These are phyloP conservation scores for Callipepla californica DNA, from an alignment of 2,113 vertebrate genomes.

Conservation along the genomic window DNA sequence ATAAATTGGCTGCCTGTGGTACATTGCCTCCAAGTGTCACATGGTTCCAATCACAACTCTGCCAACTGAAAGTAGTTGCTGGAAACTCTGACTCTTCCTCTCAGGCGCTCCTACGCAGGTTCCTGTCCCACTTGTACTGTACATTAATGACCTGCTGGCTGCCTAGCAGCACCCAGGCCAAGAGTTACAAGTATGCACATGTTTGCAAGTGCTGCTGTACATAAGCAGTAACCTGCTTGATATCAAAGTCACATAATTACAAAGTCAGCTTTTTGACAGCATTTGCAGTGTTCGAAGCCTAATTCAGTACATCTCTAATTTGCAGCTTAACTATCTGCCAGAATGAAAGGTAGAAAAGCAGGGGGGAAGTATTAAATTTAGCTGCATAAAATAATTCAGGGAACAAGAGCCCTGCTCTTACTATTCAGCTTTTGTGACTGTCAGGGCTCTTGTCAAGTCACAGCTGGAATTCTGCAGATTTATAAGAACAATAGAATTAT, in stretches of 20 bases:
- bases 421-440: conserved; percentile 34
- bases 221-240: conserved; percentile 42
- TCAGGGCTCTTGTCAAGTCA: conserved; percentile 35
- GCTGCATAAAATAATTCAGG: conserved; percentile 26
- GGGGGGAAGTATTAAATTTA: conserved; percentile 25
- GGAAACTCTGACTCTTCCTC: conserved; percentile 80
- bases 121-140: conserved; percentile 9
- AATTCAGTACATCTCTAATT: conserved; percentile 61
- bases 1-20: conserved; percentile 81
- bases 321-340: conserved; percentile 59
- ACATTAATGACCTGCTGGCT: conserved; percentile 63
- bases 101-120: neutral
- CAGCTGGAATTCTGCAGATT: conserved; percentile 26
- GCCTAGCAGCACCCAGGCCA: conserved; percentile 33
- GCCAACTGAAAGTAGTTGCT: conserved; percentile 78
- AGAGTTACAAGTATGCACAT: conserved; percentile 5
- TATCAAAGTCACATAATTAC: conserved; percentile 67
- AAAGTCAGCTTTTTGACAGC: conserved; percentile 39
- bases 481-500: conserved; percentile 58
- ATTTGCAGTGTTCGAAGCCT: conserved; percentile 47
- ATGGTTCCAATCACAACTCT: conserved; percentile 79
- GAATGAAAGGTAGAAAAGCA: conserved; percentile 10
- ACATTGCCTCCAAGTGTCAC: conserved; percentile 79
- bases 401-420: neutral
- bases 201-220: conserved; percentile 24